Conservation (phyloP, 2,888 invertebrate species). For the Xylophagus ater region DNA sequence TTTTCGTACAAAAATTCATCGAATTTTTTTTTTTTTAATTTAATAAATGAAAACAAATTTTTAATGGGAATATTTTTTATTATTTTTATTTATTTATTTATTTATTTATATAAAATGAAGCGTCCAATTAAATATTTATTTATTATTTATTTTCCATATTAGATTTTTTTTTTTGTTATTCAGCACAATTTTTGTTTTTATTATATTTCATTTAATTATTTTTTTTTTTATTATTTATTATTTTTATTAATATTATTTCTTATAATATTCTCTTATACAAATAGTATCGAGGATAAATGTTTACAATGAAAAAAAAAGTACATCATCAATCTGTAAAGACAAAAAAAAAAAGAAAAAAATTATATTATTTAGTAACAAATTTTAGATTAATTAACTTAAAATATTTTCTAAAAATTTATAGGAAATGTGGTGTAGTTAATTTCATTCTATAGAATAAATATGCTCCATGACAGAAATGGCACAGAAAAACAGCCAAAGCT, state of each 20-base stretch:
- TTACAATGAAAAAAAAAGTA: constrained; percentile 11
- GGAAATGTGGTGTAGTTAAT: too few species aligned
- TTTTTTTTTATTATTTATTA: constrained; percentile 4
- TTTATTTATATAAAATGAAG: too few species aligned
- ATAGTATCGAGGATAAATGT: constrained; percentile 14
- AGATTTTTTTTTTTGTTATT: constrained; percentile 5
- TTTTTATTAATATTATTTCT: constrained; percentile 4
- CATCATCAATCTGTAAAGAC: constrained; percentile 10
- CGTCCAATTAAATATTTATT: too few species aligned
- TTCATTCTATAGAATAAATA: too few species aligned
- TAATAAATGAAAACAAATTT: too few species aligned
- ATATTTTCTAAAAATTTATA: too few species aligned
- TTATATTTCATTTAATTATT: constrained; percentile 2
- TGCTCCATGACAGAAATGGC: too few species aligned
- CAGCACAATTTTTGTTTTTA: not conserved
- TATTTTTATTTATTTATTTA: too few species aligned
- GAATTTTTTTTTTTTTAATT: too few species aligned
- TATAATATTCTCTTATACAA: constrained; percentile 11
- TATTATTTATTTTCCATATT: not conserved
- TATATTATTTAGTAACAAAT: not conserved
- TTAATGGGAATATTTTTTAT: too few species aligned
- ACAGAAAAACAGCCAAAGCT: too few species aligned
- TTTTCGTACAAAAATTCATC: too few species aligned
- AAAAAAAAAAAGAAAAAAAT: constrained; percentile 6
- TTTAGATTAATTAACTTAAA: not conserved